phyloP scores from a whole-genome alignment of 2,113 vertebrate species.

The Saguinus imperator region DNA sequence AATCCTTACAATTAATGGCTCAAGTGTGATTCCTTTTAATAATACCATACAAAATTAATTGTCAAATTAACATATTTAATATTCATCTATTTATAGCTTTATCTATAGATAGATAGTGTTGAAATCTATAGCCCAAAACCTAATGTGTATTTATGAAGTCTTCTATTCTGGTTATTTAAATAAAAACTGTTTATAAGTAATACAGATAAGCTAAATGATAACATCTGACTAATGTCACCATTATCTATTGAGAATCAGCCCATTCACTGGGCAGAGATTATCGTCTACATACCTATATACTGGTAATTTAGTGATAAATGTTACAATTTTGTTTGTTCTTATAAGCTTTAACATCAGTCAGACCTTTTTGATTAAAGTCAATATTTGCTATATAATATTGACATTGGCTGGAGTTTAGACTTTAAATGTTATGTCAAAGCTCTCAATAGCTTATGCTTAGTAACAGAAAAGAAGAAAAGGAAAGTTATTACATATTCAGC shows the following conservation, averaged over 20 bases:
- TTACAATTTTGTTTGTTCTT: slow-evolving; percentile 56
- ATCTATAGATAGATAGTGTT: background rate
- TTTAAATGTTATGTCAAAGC: slow-evolving; percentile 63
- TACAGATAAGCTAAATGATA: background rate
- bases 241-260: background rate
- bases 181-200: slow-evolving; percentile 28
- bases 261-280: background rate
- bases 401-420: slow-evolving; percentile 50
- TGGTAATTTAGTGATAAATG: slow-evolving; percentile 42
- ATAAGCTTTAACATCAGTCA: slow-evolving; percentile 59
- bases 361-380: slow-evolving; percentile 70
- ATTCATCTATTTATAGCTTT: background rate
- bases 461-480: slow-evolving; percentile 16
- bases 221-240: background rate
- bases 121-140: background rate
- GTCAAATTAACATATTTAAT: background rate
- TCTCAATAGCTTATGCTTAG: slow-evolving; percentile 45
- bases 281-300: background rate
- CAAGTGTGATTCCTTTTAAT: background rate
- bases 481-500: background rate
- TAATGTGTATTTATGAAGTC: background rate
- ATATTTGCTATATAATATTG: slow-evolving; percentile 70
- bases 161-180: slow-evolving; percentile 21
- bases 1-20: background rate
- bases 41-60: background rate